Base-by-base conservation (phyloP, 1,140 invertebrate species). In the Anastatus disparis region DNA sequence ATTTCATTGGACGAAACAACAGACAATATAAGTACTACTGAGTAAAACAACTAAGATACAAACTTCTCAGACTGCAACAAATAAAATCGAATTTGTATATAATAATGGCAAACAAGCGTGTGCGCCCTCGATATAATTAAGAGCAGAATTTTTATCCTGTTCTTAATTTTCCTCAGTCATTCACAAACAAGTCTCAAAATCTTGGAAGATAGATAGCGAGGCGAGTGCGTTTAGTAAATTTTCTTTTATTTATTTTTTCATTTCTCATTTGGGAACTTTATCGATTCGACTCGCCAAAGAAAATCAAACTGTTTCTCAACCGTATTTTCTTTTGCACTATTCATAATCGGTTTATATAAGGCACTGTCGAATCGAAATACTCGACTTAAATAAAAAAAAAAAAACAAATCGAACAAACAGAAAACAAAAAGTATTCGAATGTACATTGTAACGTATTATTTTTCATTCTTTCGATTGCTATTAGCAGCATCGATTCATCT, bases 361-460 rank as follows among this genome's bases (percentile, higher is more conserved):
- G 46, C 66, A 69, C 56, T 53, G 66, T 61, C 66, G 44, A 69
- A 68, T 59, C 42, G 31, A 40, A 52, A 53, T 61, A 40, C 10
- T 4, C 10, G 48, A 40, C 42, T 27, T 50, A 50, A 67, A 58
- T 48, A 48, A 46, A 56, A 53, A 3, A 12, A 46, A 38, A 58
- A 27, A 24, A 42, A 65, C 44, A 59, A 17, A 46, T n/a, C 17
- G 42, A 46, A n/a, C 42, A 35, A 35, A 35, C 31, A n/a, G n/a
- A n/a, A n/a, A n/a, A n/a, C n/a, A 20, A 22, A 64, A 62, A 59
- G 40, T 17, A 31, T 17, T 67, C 20, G 27, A 44, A 42, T 69
- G 1, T 53, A 53, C 35, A 69, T 69, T 69, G 48, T 53, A 69
- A 62, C 48, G 48, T 17, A 6, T 35, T n/a, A n/a, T n/a, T n/a